These are phyloP conservation scores for Brachionus manjavacas DNA, from an alignment of 1,140 invertebrate species.

Conservation along the genomic window DNA sequence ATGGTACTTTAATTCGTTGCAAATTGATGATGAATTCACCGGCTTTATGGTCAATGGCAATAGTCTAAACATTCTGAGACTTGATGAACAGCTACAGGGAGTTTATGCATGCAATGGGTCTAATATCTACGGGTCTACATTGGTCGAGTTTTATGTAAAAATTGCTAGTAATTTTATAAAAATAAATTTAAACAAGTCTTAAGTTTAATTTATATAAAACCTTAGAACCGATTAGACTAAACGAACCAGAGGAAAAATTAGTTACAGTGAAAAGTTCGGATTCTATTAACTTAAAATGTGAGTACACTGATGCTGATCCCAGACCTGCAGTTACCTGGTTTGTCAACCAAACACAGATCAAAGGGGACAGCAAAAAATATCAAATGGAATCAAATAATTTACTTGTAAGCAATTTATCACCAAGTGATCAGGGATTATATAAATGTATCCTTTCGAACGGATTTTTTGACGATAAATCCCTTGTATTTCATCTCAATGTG, in stretches of 20 bases:
- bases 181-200: background rate
- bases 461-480: background rate
- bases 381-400: background rate
- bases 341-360: background rate
- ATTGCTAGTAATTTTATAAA: conserved; percentile 5
- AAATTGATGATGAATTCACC: background rate
- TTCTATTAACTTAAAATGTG: background rate
- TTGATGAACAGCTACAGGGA: conserved; percentile 6
- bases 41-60: background rate
- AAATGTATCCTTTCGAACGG: conserved; percentile 1
- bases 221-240: background rate
- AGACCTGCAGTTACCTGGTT: background rate
- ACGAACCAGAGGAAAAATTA: background rate
- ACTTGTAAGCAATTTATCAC: background rate
- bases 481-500: background rate
- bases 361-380: background rate
- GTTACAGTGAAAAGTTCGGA: background rate
- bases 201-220: background rate
- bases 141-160: background rate
- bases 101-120: background rate
- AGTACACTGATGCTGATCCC: background rate
- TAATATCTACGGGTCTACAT: background rate
- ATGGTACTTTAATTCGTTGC: background rate
- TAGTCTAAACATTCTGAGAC: background rate
- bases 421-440: background rate